These are phyloP conservation scores for Rhipidura dahli DNA, from an alignment of 2,113 vertebrate genomes.

Conservation along the genomic window DNA sequence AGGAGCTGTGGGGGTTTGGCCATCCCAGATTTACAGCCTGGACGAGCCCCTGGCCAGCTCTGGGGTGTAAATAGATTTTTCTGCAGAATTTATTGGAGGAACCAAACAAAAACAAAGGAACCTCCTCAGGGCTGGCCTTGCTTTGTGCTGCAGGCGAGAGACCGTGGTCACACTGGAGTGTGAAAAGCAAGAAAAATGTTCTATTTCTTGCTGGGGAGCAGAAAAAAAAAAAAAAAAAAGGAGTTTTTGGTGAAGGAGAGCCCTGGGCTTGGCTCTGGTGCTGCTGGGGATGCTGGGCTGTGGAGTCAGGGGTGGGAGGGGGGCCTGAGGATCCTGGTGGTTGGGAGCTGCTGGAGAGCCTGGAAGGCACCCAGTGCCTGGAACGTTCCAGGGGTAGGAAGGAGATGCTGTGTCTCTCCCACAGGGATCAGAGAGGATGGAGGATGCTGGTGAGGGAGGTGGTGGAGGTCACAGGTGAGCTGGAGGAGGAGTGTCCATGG, in stretches of 20 bases:
- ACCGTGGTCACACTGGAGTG: neutral
- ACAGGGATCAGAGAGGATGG: no score
- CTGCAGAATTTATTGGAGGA: neutral
- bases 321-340: no score
- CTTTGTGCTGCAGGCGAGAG: neutral
- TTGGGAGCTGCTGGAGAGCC: neutral
- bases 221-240: neutral
- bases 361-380: neutral
- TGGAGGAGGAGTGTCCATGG: no score
- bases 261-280: neutral
- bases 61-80: neutral
- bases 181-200: neutral
- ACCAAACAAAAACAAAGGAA: neutral
- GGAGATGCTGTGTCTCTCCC: neutral
- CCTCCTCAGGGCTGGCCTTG: neutral
- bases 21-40: neutral
- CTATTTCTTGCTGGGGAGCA: neutral
- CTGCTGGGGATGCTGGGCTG: neutral
- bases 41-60: accelerated
- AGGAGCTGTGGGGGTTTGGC: neutral
- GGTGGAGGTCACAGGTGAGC: no score
- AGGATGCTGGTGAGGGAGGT: no score
- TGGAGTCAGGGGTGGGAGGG: neutral
- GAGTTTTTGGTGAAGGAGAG: neutral
- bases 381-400: neutral